Evolutionary conservation across 2,888 invertebrate genomes (phyloP), one percentile per base, ranked within the genome.

Genomic region (Entomobrya multifasciata): DNA sequence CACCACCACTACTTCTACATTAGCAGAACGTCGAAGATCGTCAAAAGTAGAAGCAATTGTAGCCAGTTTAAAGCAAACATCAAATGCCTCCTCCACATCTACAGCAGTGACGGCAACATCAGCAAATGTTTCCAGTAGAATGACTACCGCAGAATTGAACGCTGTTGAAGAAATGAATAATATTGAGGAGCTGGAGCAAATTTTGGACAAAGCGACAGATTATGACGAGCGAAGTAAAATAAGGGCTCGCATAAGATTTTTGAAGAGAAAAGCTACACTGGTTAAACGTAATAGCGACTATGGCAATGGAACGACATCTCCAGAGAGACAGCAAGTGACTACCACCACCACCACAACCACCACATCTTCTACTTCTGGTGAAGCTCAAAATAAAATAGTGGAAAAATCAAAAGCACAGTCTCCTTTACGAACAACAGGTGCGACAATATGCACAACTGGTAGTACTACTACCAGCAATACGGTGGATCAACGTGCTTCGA

Each of bases 201-300:
- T 95, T 95, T 93, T 96, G 92, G 95, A 96, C 93, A 95, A 95
- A 91, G 95, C 96, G 85, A 94, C 94, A 80, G 95, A 95, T 88
- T 96, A 96, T 92, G 96, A 96, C 92, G 94, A 96, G 91, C 93
- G 96, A 90, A 94, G 96, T 88, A 94, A 95, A 90, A 95, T 97
- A 81, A 94, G 96, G 88, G 94, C 95, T 1, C 96, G 96, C 92
- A 96, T 96, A 87, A 94, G 96, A 88, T 92, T 95, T 20, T 95
- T 96, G 10, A 95, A 95, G 92, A 95, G 95, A 91, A 93, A 94
- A 89, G 93, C 81, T 10, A 90, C 81, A 22, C 47, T 82, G 44
- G 90, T 86, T 70, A 90, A 86, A 65, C 87, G 80, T 76, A 87
- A 86, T 44, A 86, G 83, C 22, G 89, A 89, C 65, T 82, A 41